phyloP scores from a whole-genome alignment of 2,888 invertebrate genomes.

The Kryphioiulus occultus region DNA sequence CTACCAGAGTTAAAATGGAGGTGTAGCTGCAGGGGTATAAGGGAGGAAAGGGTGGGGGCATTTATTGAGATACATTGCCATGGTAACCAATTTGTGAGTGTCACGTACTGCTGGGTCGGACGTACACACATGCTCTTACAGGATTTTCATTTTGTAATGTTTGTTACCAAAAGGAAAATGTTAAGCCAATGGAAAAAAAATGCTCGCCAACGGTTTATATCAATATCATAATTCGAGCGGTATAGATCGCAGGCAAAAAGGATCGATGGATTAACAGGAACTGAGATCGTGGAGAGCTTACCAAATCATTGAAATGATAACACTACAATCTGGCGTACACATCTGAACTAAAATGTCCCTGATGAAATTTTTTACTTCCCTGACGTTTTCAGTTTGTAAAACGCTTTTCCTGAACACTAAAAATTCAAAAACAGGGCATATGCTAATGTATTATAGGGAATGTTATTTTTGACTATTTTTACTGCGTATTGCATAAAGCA shows the following conservation, averaged over 20 bases:
- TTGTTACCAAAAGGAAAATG: slow-evolving; percentile 6
- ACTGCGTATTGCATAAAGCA: too few species aligned
- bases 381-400: too few species aligned
- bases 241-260: neutral
- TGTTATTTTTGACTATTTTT: too few species aligned
- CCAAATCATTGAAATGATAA: neutral
- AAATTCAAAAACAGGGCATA: too few species aligned
- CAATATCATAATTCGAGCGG: neutral
- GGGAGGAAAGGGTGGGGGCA: slow-evolving; percentile 33
- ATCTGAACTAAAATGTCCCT: too few species aligned
- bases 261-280: neutral
- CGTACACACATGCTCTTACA: neutral
- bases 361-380: too few species aligned
- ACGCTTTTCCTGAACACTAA: too few species aligned
- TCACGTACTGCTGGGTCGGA: slow-evolving; percentile 20
- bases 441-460: too few species aligned
- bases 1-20: slow-evolving; percentile 13
- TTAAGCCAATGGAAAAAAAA: neutral
- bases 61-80: slow-evolving; percentile 28
- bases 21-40: slow-evolving; percentile 17
- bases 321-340: too few species aligned
- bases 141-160: slow-evolving; percentile 26
- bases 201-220: neutral
- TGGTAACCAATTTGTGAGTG: slow-evolving; percentile 38
- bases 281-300: neutral